Conservation (phyloP, 2,888 invertebrate genomes). For the Coelopa pilipes region DNA sequence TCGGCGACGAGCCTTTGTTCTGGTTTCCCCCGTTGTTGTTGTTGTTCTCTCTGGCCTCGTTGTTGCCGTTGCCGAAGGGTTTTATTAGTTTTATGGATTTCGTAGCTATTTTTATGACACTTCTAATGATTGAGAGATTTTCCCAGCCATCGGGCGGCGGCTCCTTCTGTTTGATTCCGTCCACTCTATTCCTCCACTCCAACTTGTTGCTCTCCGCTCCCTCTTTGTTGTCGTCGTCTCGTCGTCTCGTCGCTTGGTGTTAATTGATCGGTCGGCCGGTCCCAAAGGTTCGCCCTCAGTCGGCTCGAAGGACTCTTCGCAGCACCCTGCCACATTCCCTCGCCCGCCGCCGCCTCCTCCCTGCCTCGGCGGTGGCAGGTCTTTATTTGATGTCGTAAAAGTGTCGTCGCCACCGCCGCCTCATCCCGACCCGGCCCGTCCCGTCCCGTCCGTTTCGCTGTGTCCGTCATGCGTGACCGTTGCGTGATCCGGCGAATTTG, state of each 20-base stretch:
- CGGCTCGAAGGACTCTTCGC: background rate
- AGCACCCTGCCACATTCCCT: background rate
- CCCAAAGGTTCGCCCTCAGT: background rate
- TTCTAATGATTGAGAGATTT: slow-evolving; percentile 46
- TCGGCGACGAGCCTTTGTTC: slow-evolving; percentile 34
- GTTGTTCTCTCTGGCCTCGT: slow-evolving; percentile 17
- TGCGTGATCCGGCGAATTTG: slow-evolving; percentile 33
- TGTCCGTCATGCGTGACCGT: slow-evolving; percentile 31
- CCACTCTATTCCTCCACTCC: background rate
- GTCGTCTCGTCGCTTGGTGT: slow-evolving; percentile 3
- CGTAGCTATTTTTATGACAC: slow-evolving; percentile 47
- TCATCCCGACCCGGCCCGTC: slow-evolving; percentile 23
- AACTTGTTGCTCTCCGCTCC: background rate
- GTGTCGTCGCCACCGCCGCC: slow-evolving; percentile 37
- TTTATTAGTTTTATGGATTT: slow-evolving; percentile 34
- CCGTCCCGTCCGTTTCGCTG: background rate
- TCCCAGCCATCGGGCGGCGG: background rate
- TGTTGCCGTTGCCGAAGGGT: slow-evolving; percentile 38
- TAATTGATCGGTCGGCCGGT: background rate
- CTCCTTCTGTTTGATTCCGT: background rate
- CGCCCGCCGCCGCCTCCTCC: background rate
- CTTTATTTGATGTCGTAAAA: slow-evolving; percentile 47
- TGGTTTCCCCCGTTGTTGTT: slow-evolving; percentile 40
- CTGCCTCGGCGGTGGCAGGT: slow-evolving; percentile 9
- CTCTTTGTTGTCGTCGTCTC: background rate